Evolutionary conservation across 2,797 vertebrate genomes (phyloP).

Genomic region (Arremon brunneinucha): DNA sequence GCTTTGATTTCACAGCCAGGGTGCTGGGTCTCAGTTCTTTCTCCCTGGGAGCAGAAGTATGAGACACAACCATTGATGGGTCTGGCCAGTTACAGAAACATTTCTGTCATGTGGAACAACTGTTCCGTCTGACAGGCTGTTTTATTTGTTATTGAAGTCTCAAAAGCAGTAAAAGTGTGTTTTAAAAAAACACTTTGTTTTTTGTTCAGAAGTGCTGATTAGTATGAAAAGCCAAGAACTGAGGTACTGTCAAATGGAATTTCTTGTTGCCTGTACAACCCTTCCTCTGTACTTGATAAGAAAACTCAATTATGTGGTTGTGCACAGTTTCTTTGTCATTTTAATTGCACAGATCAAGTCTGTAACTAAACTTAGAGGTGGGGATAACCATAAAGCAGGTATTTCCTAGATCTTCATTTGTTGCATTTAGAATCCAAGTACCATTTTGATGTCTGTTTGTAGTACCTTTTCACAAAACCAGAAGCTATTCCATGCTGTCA

Average conservation of each 20-base stretch:
- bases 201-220: background rate
- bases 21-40: background rate
- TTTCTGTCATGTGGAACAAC: background rate
- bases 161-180: background rate
- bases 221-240: background rate
- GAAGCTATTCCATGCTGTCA: background rate
- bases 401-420: background rate
- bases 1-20: background rate
- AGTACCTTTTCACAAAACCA: background rate
- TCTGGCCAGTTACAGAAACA: background rate
- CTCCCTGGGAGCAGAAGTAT: background rate
- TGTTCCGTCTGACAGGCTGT: background rate
- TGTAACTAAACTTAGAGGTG: background rate
- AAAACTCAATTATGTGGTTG: background rate
- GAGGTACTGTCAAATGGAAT: background rate
- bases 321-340: background rate
- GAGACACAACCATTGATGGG: background rate
- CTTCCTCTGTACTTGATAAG: background rate
- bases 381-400: background rate
- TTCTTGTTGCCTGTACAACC: background rate
- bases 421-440: background rate
- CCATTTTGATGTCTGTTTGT: background rate
- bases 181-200: background rate
- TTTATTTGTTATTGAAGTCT: background rate
- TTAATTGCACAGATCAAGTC: background rate